Evolutionary conservation across 2,797 vertebrate genomes (phyloP).

Genomic region (Pseudopleuronectes americanus): DNA sequence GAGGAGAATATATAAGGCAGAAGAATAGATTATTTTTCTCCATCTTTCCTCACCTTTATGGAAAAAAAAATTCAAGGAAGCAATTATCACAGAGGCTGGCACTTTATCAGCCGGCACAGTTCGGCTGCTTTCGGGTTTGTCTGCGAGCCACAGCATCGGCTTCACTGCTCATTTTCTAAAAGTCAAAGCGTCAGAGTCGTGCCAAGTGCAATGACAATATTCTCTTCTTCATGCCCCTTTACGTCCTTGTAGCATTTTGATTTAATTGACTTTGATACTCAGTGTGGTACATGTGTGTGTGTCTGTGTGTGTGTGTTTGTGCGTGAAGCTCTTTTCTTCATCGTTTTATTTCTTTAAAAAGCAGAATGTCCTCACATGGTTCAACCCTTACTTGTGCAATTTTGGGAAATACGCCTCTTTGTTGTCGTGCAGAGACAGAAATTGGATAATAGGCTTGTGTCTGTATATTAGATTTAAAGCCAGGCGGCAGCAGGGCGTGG

Average conservation of each 20-base stretch:
- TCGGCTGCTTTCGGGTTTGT: too few relatives aligned
- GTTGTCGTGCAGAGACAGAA: neutral
- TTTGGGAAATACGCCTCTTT: neutral
- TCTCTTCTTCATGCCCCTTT: too few relatives aligned
- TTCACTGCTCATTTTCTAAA: too few relatives aligned
- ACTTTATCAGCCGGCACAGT: constrained; percentile 5
- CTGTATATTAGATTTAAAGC: constrained; percentile 1
- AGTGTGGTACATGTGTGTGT: too few relatives aligned
- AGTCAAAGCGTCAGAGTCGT: too few relatives aligned
- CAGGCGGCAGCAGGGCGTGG: neutral
- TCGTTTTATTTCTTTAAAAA: too few relatives aligned
- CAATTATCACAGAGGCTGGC: constrained; percentile 45
- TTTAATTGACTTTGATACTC: too few relatives aligned
- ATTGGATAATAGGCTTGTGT: neutral
- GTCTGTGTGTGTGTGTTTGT: too few relatives aligned
- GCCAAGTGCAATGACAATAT: too few relatives aligned
- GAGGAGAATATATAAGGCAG: constrained; percentile 5
- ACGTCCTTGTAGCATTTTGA: too few relatives aligned
- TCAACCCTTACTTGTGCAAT: neutral
- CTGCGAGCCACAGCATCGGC: too few relatives aligned
- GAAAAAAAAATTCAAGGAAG: constrained; percentile 16
- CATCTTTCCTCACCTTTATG: constrained; percentile 20
- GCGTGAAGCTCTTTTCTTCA: neutral
- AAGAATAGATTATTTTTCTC: neutral
- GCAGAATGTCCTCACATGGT: neutral